Evolutionary conservation across 1,140 invertebrate genomes (phyloP), one percentile per base, ranked within the genome.

Genomic region (Panulirus ornatus): DNA sequence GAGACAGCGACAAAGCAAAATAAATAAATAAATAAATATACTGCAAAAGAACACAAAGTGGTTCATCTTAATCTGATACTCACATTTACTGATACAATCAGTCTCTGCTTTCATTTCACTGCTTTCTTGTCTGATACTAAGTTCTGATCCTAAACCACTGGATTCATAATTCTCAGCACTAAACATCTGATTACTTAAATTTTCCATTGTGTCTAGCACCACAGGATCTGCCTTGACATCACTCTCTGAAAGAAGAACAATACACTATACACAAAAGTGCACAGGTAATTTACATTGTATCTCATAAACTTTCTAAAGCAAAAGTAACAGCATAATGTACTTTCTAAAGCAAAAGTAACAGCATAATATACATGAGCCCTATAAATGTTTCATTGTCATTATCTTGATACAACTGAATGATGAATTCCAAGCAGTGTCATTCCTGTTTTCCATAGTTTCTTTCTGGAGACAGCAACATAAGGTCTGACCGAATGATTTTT

Each of bases 21-120:
- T n/a, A 11, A 11, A 58, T 22, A 58, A 58, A 58, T 22, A 58
- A 58, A 11, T 58, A 22, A 58, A 58, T 58, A 22, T 58, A 22
- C 51, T 22, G 11, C 51, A 11, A 58, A 58, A 58, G 22, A 58
- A 58, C 51, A 58, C 51, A 58, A 22, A 11, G 11, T 22, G 22
- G 22, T 14, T 47, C 44, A 47, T 47, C 44, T 47, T 47, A 3
- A 58, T 58, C 27, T 71, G 27, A 30, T 75, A 75, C 71, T 75
- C 6, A 78, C 75, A 78, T 44, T 40, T 47, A 8, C 27, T 44
- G 27, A 47, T 40, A 76, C 94, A 93, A 0, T 94, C 93, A 2
- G 94, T 93, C 47, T 94, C 92, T 90, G 94, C 93, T 92, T 95
- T 94, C 34, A 94, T 93, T 94, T 90, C 94, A 94, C 78, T 94